These are phyloP conservation scores for Ormia ochracea DNA, from an alignment of 2,888 invertebrate genomes.

Conservation along the genomic window DNA sequence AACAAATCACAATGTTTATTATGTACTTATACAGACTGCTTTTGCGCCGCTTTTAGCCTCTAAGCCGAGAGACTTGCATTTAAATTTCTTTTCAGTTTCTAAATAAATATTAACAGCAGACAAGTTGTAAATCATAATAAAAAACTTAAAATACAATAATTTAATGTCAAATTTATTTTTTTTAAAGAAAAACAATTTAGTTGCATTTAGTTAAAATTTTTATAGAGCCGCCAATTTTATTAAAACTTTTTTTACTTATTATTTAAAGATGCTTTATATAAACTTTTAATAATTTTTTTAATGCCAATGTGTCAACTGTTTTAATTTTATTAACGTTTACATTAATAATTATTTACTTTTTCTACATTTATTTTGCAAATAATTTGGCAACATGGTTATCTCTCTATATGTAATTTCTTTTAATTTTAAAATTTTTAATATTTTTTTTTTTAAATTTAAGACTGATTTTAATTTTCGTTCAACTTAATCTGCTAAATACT, in stretches of 20 bases:
- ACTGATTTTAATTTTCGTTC: constrained; percentile 56
- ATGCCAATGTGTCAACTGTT: constrained; percentile 39
- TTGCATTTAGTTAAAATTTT: not conserved
- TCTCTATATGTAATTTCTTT: constrained; percentile 8
- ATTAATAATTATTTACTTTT: constrained; percentile 28
- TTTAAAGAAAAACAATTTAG: not conserved
- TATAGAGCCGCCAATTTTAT: constrained; percentile 28
- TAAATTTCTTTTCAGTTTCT: too few relatives aligned
- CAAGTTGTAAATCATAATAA: not conserved
- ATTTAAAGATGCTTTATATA: not conserved
- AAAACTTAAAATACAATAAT: not conserved
- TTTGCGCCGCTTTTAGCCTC: too few relatives aligned
- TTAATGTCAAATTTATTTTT: constrained; percentile 6
- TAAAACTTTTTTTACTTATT: not conserved
- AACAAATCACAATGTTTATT: not conserved
- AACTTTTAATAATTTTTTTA: not conserved
- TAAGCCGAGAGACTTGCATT: not conserved
- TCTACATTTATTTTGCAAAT: constrained; percentile 60
- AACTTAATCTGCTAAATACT: not conserved
- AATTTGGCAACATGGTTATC: constrained; percentile 70
- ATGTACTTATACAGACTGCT: too few relatives aligned
- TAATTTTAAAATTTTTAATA: constrained; percentile 3
- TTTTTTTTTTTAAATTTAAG: constrained; percentile 45
- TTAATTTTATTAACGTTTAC: not conserved
- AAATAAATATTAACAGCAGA: not conserved